Conservation (phyloP, 2,113 vertebrate species). For the Lepus americanus region DNA sequence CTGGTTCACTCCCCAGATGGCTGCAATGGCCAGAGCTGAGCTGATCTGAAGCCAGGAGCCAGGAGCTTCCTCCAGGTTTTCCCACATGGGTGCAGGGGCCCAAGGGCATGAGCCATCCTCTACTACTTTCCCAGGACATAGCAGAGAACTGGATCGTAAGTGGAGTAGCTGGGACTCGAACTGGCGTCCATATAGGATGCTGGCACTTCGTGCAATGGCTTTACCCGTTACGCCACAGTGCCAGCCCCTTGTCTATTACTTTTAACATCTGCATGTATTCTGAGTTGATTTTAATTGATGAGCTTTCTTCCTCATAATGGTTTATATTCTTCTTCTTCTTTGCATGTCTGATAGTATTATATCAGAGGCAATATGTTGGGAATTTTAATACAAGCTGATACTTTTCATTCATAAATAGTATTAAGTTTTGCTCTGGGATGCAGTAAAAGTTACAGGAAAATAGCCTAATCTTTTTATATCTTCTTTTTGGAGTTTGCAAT, state of each 20-base stretch:
- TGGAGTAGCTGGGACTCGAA: no score
- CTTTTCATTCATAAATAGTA: constrained; percentile 35
- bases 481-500: neutral
- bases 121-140: no score
- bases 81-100: no score
- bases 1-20: no score
- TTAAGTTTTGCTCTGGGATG: neutral
- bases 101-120: no score
- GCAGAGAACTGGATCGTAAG: no score
- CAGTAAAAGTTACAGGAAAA: neutral
- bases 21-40: no score
- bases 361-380: neutral
- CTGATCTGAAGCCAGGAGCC: no score
- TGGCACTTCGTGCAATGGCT: no score
- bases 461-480: neutral
- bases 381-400: neutral
- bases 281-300: constrained; percentile 18
- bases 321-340: neutral
- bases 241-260: neutral
- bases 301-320: neutral
- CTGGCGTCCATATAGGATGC: no score
- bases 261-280: constrained; percentile 12
- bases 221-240: no score
- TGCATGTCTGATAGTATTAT: constrained; percentile 1
- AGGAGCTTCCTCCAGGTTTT: no score